phyloP scores from a whole-genome alignment of 1,140 invertebrate genomes.

The Cyphomyrmex costatus region DNA sequence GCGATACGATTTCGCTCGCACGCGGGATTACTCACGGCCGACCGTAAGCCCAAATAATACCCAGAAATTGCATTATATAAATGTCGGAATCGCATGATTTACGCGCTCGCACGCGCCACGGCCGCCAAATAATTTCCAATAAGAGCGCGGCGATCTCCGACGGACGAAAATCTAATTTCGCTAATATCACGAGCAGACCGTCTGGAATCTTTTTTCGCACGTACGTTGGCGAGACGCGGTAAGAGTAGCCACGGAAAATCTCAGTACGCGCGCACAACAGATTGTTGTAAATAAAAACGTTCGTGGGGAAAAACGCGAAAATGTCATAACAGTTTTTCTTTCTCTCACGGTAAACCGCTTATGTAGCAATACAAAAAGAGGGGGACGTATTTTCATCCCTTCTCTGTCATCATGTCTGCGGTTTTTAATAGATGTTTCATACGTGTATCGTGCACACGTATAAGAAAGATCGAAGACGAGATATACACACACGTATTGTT shows the following conservation, averaged over 20 bases:
- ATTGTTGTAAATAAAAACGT: slow-evolving; percentile 53
- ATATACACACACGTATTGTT: too few relatives aligned
- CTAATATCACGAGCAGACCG: slow-evolving; percentile 37
- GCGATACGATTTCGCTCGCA: slow-evolving; percentile 5
- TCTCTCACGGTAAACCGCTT: slow-evolving; percentile 32
- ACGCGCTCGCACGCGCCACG: neutral
- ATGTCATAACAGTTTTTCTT: slow-evolving; percentile 56
- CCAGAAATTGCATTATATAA: slow-evolving; percentile 55
- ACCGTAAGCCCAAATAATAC: slow-evolving; percentile 51
- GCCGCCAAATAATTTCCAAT: slow-evolving; percentile 35
- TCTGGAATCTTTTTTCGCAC: slow-evolving; percentile 30
- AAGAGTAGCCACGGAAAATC: neutral
- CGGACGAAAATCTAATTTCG: slow-evolving; percentile 48
- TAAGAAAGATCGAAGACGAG: too few relatives aligned
- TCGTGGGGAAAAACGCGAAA: slow-evolving; percentile 11
- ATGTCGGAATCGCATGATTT: slow-evolving; percentile 51
- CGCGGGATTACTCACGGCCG: slow-evolving; percentile 32
- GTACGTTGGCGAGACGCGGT: neutral
- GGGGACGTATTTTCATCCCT: neutral
- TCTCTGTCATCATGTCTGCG: neutral
- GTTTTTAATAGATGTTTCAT: slow-evolving; percentile 4
- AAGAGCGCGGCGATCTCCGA: slow-evolving; percentile 10
- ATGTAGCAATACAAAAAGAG: neutral
- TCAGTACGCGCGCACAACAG: slow-evolving; percentile 4
- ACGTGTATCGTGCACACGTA: too few relatives aligned